A percentile compares a stretch with the other conserved stretches of the same genome.
phyloP scores from a whole-genome alignment of 2,888 invertebrate species.

The Drosophila testacea region DNA sequence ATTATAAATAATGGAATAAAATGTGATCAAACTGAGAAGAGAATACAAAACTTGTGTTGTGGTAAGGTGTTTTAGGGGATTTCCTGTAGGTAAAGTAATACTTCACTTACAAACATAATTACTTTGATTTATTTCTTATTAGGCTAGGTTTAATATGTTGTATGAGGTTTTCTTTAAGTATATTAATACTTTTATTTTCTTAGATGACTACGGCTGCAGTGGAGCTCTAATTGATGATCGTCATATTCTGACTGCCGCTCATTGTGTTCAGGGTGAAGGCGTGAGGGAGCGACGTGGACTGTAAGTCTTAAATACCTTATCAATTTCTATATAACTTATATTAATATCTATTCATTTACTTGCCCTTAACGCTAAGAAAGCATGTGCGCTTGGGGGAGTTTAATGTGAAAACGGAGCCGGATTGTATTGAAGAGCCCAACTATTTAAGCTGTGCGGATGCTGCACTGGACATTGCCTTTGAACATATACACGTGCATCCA shows the following conservation, averaged over 20 bases:
- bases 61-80: too few species aligned
- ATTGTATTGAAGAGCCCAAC: conserved; percentile 86
- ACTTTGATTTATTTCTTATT: too few species aligned
- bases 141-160: too few species aligned
- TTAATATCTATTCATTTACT: too few species aligned
- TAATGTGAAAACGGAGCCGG: conserved; percentile 87
- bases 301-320: conserved; percentile 85
- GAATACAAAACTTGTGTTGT: too few species aligned
- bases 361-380: conserved; percentile 70
- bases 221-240: conserved; percentile 87
- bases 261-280: conserved; percentile 87
- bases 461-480: conserved; percentile 88
- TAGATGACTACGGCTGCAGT: conserved; percentile 87
- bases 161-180: neutral
- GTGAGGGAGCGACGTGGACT: conserved; percentile 86
- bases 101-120: too few species aligned
- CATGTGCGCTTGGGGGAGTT: conserved; percentile 89
- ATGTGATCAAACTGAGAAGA: neutral
- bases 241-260: conserved; percentile 88
- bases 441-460: conserved; percentile 88
- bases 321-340: neutral
- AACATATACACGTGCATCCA: conserved; percentile 88
- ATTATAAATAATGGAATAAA: too few species aligned
- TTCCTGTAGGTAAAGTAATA: too few species aligned
- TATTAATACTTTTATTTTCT: neutral